phyloP scores from a whole-genome alignment of 1,140 invertebrate species.

The Zaprionus gabonicus region DNA sequence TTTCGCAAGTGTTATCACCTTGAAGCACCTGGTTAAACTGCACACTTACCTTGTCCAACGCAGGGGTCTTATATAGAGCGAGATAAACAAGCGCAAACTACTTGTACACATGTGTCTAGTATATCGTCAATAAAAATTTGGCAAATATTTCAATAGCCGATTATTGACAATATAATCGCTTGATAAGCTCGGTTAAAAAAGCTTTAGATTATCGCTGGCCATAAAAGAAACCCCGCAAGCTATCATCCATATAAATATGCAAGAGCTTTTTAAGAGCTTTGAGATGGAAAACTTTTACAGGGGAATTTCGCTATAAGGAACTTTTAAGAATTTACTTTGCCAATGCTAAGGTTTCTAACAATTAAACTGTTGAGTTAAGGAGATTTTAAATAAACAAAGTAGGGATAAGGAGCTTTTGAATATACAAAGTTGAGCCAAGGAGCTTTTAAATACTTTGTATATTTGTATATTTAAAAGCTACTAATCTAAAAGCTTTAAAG shows the following conservation, averaged over 20 bases:
- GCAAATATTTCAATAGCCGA: conserved; percentile 42
- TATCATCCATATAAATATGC: background rate
- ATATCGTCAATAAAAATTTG: conserved; percentile 44
- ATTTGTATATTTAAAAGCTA: too few relatives aligned
- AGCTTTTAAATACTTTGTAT: too few relatives aligned
- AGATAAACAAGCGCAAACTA: conserved; percentile 49
- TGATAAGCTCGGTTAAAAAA: conserved; percentile 48
- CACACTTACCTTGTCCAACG: background rate
- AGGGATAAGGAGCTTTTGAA: too few relatives aligned
- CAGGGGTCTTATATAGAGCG: conserved; percentile 55
- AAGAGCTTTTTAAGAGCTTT: conserved; percentile 8
- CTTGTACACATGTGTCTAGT: background rate
- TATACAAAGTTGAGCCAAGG: too few relatives aligned
- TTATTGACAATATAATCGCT: conserved; percentile 13
- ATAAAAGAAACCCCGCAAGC: conserved; percentile 10
- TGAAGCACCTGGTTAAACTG: conserved; percentile 17
- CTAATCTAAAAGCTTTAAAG: too few relatives aligned
- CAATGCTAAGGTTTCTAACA: background rate
- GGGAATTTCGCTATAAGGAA: background rate
- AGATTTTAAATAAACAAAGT: too few relatives aligned
- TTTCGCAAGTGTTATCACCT: conserved; percentile 23
- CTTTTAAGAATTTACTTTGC: background rate
- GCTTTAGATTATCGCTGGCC: conserved; percentile 51
- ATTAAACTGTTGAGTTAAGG: too few relatives aligned
- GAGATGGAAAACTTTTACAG: conserved; percentile 8